Base-by-base conservation (phyloP, 1,140 invertebrate species). In the Cotesia glomerata region DNA sequence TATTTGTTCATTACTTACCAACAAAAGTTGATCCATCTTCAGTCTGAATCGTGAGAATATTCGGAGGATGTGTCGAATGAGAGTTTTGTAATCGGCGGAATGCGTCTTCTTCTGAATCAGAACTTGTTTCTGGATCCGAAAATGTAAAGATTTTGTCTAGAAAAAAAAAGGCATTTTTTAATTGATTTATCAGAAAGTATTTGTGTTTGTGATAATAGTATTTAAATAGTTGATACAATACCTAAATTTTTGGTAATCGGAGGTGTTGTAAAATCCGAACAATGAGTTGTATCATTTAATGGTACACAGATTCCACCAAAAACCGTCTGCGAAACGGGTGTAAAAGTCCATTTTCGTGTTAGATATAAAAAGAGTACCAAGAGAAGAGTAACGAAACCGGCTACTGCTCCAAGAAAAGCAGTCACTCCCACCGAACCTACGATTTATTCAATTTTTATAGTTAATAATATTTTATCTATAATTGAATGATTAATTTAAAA, bases 341-440 rank as follows among this genome's bases (percentile, higher is more conserved):
- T 90, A 85, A 93, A 93, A 81, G 93, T 93, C 86, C 93, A 91
- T 82, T 91, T 92, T 77, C 93, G 93, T 82, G 93, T 94, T 64
- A 95, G 88, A 84, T 95, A 95, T 62, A 95, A 87, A 76, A 94
- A 93, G 75, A 95, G 90, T n/a, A 94, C 90, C 72, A 95, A 84
- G 62, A 95, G 87, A 34, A 95, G 86, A 35, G 92, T 89, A 14
- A 94, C 89, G 77, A 94, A 91, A 51, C 91, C 91, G 72, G 91
- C 92, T 73, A 94, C 91, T 68, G 91, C 93, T 80, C 92, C 93
- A 69, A 95, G 88, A 84, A 95, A 91, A 74, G 92, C 93, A 76
- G 92, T 90, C 72, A 93, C 92, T 87, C 94, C 93, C 77, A 91
- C 88, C 74, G 93, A 91, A 83, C 93, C 93, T 95, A 86, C 16